Evolutionary conservation across 2,113 vertebrate genomes (phyloP).

Genomic region (Sturnus vulgaris): DNA sequence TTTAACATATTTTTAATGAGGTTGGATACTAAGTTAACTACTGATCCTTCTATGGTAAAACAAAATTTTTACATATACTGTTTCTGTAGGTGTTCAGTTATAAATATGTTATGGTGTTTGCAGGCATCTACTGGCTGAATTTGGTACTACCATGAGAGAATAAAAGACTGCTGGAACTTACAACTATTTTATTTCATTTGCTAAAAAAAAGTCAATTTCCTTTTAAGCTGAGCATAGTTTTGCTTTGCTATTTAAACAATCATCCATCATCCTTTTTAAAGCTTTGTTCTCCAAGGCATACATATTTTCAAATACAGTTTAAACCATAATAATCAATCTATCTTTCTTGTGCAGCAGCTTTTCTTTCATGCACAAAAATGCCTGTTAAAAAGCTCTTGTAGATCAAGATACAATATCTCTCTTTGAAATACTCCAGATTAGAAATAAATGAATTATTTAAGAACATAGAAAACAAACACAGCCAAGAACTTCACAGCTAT

Average conservation of each 20-base stretch:
- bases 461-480: not conserved
- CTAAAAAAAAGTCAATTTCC: not conserved
- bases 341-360: not conserved
- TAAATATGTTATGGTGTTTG: slow-evolving; percentile 67
- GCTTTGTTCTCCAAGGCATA: not conserved
- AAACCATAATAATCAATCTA: not conserved
- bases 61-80: not conserved
- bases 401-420: not conserved
- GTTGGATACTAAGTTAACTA: not conserved
- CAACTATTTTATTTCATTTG: not conserved
- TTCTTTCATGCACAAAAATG: not conserved
- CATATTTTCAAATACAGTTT: not conserved
- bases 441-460: not conserved
- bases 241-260: not conserved
- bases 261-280: not conserved
- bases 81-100: not conserved
- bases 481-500: not conserved
- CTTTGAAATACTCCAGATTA: not conserved
- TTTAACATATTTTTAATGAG: not conserved
- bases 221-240: not conserved
- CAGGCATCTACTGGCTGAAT: slow-evolving; percentile 85
- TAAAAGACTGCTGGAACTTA: not conserved
- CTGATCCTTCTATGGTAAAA: not conserved
- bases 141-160: slow-evolving; percentile 62
- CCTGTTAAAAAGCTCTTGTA: not conserved